phyloP scores from a whole-genome alignment of 2,797 vertebrate species.

The Enteromius paludinosus region DNA sequence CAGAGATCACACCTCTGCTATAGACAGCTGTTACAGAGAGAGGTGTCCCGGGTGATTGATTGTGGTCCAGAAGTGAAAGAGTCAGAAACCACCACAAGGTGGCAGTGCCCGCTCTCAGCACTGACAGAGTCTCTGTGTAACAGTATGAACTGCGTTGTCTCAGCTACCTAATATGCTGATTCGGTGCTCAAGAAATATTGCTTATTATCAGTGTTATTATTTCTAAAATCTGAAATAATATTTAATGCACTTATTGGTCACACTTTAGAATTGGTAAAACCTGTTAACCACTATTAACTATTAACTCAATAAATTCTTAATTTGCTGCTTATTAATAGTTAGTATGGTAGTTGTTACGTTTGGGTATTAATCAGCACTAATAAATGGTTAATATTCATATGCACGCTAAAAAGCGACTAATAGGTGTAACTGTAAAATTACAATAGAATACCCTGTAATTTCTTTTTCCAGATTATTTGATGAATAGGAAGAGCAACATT shows the following conservation, averaged over 20 bases:
- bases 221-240: too few species aligned
- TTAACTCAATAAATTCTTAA: too few species aligned
- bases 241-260: too few species aligned
- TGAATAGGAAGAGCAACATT: background rate
- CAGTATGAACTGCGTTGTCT: background rate
- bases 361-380: too few species aligned
- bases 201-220: background rate
- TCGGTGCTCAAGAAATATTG: background rate
- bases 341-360: too few species aligned
- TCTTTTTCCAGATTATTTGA: background rate
- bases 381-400: too few species aligned
- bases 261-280: too few species aligned
- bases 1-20: constrained; percentile 28
- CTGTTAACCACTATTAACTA: too few species aligned
- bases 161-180: background rate
- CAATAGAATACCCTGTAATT: too few species aligned
- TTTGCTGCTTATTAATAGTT: too few species aligned
- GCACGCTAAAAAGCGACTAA: too few species aligned
- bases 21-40: constrained; percentile 20
- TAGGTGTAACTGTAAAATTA: too few species aligned
- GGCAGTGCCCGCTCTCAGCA: constrained; percentile 67
- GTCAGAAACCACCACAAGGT: constrained; percentile 72
- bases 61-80: constrained; percentile 61
- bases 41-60: constrained; percentile 30
- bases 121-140: background rate